Base-by-base conservation (phyloP, 2,888 invertebrate genomes). In the Sipha maydis region DNA sequence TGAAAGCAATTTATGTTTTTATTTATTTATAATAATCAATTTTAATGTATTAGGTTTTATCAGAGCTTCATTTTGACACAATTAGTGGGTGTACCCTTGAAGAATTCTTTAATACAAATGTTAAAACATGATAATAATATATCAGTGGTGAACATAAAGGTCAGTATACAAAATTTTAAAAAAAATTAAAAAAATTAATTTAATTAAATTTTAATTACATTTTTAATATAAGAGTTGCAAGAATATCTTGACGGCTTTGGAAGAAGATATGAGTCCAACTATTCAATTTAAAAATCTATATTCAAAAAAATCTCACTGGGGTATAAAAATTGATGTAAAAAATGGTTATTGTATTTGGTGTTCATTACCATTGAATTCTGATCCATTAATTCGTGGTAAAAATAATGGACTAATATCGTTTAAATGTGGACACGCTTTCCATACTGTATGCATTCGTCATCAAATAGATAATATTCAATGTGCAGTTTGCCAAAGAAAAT, bases 361-460 rank as follows among this genome's bases (percentile, higher is more conserved):
- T 90, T 94, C 94, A 83, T 91, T 95, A 91, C 93, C 94, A 89
- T 92, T 95, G 76, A 92, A 93, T 90, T 94, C 94, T 90, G 93
- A 93, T 85, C 93, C 94, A 83, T 91, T 95, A 77, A 92, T 95
- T 54, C 78, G 88, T 67, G 90, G 89, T 56, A 92, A 93, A 91
- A 94, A 94, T 91, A 94, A 93, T 90, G 94, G 94, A 25, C 91
- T 95, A 4, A 94, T 94, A 92, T 93, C 93, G 80, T 94, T 94
- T 91, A 93, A 93, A 86, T 95, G 95, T 91, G 94, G 94, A 79
- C 94, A 95, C 91, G 93, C 93, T 86, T 94, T 94, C 91, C 95
- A 95, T 89, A 89, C 89, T 19, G 90, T 90, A 7, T 90, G 90
- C 79, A 85, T 90, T 71, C 78, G 79, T 1, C 89, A 89, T 41